Evolutionary conservation across 2,113 vertebrate species (phyloP).

Genomic region (Cyprinodon tularosa): DNA sequence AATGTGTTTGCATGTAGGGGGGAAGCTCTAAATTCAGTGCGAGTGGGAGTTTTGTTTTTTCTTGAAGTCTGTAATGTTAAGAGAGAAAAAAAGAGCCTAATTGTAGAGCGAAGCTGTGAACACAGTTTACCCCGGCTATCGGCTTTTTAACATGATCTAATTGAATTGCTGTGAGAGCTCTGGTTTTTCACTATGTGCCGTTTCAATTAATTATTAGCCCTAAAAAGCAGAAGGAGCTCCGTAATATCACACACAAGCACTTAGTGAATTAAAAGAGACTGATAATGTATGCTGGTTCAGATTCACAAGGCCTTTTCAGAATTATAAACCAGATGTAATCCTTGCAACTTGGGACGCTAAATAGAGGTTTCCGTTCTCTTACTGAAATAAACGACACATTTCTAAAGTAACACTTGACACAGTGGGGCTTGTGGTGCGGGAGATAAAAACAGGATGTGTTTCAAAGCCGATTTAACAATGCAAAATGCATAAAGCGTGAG

Average conservation of each 20-base stretch:
- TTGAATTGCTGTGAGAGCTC: slow-evolving; percentile 79
- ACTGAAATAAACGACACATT: slow-evolving; percentile 70
- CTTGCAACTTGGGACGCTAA: slow-evolving; percentile 72
- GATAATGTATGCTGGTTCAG: slow-evolving; percentile 74
- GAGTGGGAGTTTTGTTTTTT: slow-evolving; percentile 34
- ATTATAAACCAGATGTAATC: slow-evolving; percentile 78
- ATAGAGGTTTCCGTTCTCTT: slow-evolving; percentile 77
- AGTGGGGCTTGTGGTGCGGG: slow-evolving; percentile 30
- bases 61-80: slow-evolving; percentile 45
- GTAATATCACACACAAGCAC: slow-evolving; percentile 78
- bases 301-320: slow-evolving; percentile 76
- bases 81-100: slow-evolving; percentile 52
- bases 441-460: slow-evolving; percentile 79
- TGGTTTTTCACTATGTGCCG: slow-evolving; percentile 78
- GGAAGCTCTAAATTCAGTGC: slow-evolving; percentile 12
- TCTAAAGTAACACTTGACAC: slow-evolving; percentile 74
- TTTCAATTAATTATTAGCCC: slow-evolving; percentile 83
- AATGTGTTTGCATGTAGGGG: slow-evolving; percentile 9
- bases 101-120: slow-evolving; percentile 74
- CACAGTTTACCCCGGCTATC: slow-evolving; percentile 78
- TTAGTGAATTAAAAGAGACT: slow-evolving; percentile 79
- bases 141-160: slow-evolving; percentile 80
- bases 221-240: slow-evolving; percentile 78
- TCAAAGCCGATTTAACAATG: slow-evolving; percentile 79
- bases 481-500: slow-evolving; percentile 79